Evolutionary conservation across 1,140 invertebrate genomes (phyloP).

Genomic region (Pteromalus puparum): DNA sequence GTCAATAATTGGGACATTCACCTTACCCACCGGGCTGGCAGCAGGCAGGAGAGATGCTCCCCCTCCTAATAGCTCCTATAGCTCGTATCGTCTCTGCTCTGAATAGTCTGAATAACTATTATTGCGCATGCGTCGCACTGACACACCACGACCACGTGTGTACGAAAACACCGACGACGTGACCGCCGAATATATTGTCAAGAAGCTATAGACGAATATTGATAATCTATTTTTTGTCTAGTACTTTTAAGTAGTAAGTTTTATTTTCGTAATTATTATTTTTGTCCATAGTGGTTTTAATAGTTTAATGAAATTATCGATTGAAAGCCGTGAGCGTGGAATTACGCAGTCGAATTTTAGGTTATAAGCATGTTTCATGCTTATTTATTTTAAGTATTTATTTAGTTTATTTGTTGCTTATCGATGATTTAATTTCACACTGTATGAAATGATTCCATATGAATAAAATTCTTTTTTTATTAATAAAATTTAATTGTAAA

Average conservation of each 20-base stretch:
- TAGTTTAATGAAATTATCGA: background rate
- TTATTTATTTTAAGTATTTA: no score
- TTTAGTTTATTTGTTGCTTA: no score
- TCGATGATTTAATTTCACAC: no score
- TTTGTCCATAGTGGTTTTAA: background rate
- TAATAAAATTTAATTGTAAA: background rate
- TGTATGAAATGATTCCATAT: no score
- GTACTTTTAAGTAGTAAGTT: slow-evolving; percentile 19
- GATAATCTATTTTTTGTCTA: slow-evolving; percentile 5
- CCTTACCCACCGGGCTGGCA: background rate
- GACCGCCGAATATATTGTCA: background rate
- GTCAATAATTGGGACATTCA: slow-evolving; percentile 15
- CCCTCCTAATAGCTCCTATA: no score
- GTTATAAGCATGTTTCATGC: background rate
- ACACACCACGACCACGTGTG: slow-evolving; percentile 13
- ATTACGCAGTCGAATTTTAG: background rate
- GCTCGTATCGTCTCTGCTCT: no score
- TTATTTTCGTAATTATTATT: background rate
- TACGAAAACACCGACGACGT: background rate
- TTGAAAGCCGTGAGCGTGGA: background rate
- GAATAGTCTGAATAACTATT: no score
- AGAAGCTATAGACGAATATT: background rate
- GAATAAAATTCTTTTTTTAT: no score
- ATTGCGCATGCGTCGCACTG: slow-evolving; percentile 6
- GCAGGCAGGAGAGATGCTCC: no score